These are phyloP conservation scores for Formicarius rufipectus DNA, from an alignment of 2,113 vertebrate genomes.

Conservation along the genomic window DNA sequence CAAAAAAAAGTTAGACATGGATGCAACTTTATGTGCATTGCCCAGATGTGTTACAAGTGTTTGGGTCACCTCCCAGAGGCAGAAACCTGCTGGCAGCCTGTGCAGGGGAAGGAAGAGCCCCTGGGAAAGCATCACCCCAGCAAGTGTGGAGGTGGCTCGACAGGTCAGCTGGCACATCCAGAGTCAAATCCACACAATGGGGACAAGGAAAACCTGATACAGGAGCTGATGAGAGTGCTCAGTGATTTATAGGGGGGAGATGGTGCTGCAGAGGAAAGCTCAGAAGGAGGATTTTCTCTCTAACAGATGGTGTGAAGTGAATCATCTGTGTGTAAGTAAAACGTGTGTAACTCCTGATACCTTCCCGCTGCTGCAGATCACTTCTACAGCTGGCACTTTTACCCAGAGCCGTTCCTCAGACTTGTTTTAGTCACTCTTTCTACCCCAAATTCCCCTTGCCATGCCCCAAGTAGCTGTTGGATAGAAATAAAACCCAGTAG, in stretches of 20 bases:
- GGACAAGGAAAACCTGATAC: background rate
- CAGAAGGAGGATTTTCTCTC: conserved; percentile 55
- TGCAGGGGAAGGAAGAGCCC: background rate
- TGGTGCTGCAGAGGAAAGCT: background rate
- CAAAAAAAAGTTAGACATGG: background rate
- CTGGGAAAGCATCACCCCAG: background rate
- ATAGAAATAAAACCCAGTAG: background rate
- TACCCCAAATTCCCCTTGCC: background rate
- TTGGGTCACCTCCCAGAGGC: background rate
- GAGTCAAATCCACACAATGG: background rate
- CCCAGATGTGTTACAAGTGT: accelerated
- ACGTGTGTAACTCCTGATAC: conserved; percentile 41
- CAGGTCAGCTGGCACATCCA: background rate
- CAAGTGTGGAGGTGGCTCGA: background rate
- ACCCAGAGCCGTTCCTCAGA: background rate
- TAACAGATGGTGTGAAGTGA: conserved; percentile 64
- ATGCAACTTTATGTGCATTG: background rate
- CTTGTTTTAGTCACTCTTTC: background rate
- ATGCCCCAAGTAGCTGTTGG: background rate
- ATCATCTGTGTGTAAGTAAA: conserved; percentile 59
- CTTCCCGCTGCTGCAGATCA: conserved; percentile 46
- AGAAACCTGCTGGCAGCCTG: background rate
- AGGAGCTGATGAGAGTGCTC: accelerated
- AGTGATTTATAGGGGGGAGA: background rate
- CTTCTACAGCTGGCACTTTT: conserved; percentile 40